These are phyloP conservation scores for Cephus runcator DNA, from an alignment of 2,888 invertebrate species.

Conservation along the genomic window DNA sequence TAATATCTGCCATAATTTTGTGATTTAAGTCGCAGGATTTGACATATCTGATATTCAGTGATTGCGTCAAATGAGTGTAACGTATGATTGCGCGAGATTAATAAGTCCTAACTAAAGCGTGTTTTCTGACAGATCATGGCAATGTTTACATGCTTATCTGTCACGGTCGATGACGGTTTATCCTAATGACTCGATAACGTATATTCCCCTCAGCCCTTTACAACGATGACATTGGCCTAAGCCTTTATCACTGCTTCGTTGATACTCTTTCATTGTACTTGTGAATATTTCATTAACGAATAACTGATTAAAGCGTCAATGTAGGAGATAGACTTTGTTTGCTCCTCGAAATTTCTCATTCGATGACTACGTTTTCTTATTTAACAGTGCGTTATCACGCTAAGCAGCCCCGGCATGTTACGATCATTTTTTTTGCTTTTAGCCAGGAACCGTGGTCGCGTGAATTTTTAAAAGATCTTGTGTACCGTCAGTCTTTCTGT, in stretches of 20 bases:
- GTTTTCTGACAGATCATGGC: background rate
- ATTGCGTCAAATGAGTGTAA: background rate
- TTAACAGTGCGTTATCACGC: background rate
- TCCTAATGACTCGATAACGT: background rate
- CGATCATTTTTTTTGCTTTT: background rate
- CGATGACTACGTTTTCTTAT: background rate
- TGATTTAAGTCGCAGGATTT: background rate
- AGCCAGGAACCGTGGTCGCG: background rate
- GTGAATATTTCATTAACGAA: background rate
- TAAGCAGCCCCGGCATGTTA: no score
- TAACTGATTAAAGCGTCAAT: background rate
- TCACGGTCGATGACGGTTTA: background rate
- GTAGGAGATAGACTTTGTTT: no score
- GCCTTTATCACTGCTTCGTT: background rate
- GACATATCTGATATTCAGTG: background rate
- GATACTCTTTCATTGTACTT: background rate
- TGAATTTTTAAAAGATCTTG: background rate
- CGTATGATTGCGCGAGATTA: background rate
- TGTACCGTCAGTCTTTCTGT: background rate
- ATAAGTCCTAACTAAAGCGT: background rate
- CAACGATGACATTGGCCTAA: background rate
- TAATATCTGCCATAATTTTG: background rate
- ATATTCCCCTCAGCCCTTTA: background rate
- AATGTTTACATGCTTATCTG: conserved; percentile 2
- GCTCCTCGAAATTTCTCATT: no score